These are phyloP conservation scores for Rhinogobius similis DNA, from an alignment of 2,113 vertebrate genomes.

Conservation along the genomic window DNA sequence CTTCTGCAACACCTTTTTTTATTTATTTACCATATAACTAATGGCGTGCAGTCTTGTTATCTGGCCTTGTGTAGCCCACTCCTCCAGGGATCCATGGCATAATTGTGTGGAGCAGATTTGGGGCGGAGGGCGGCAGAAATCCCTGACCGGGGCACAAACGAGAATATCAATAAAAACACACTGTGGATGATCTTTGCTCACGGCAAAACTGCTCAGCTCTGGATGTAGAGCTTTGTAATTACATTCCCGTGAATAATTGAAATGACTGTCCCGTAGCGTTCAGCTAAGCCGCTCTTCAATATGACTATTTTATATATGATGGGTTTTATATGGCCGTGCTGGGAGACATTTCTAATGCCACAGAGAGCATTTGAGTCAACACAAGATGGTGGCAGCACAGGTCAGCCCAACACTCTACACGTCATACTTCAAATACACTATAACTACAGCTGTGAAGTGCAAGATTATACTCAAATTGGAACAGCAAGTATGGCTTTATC, in stretches of 20 bases:
- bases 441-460: slow-evolving; percentile 24
- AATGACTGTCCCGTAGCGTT: slow-evolving; percentile 64
- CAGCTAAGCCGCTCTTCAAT: slow-evolving; percentile 65
- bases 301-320: slow-evolving; percentile 65
- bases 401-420: slow-evolving; percentile 16
- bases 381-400: slow-evolving; percentile 19
- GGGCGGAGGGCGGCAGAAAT: slow-evolving; percentile 58
- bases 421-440: slow-evolving; percentile 19
- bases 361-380: slow-evolving; percentile 17
- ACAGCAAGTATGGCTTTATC: background rate
- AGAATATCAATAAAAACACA: slow-evolving; percentile 75
- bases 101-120: slow-evolving; percentile 67
- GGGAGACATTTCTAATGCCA: slow-evolving; percentile 43
- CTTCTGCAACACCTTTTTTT: slow-evolving; percentile 21
- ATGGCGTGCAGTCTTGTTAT: slow-evolving; percentile 70
- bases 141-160: slow-evolving; percentile 69
- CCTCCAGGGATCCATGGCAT: slow-evolving; percentile 58
- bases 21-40: slow-evolving; percentile 73
- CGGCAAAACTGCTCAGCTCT: slow-evolving; percentile 60
- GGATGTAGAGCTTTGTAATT: slow-evolving; percentile 65
- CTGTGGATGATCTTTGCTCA: slow-evolving; percentile 70
- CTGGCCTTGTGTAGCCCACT: slow-evolving; percentile 45
- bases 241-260: slow-evolving; percentile 75
- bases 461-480: background rate
- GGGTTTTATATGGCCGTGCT: slow-evolving; percentile 47